A percentile compares a stretch with the other conserved stretches of the same genome.
Conservation (phyloP, 2,888 invertebrate species). For the Eupithecia dodoneata region DNA sequence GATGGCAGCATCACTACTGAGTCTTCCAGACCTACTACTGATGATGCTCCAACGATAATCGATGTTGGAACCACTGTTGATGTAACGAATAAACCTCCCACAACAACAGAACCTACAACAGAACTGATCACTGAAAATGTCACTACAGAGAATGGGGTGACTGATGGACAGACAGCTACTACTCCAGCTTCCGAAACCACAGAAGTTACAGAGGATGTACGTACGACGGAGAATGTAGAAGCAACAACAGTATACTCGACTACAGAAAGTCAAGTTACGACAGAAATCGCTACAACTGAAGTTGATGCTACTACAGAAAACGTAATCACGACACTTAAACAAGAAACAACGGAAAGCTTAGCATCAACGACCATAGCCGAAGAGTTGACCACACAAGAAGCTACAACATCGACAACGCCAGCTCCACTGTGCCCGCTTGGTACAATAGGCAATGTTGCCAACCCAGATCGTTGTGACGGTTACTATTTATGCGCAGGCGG, state of each 20-base stretch:
- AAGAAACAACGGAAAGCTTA: constrained; percentile 16
- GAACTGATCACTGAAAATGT: neutral
- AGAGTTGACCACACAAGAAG: constrained; percentile 15
- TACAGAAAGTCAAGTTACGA: constrained; percentile 4
- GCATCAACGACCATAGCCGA: neutral
- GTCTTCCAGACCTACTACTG: neutral
- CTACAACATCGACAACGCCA: constrained; percentile 23
- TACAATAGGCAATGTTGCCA: constrained; percentile 38
- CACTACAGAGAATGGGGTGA: neutral
- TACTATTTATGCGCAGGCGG: constrained; percentile 49
- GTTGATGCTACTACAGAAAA: constrained; percentile 16
- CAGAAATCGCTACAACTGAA: constrained; percentile 1
- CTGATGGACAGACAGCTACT: neutral
- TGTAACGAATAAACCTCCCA: neutral
- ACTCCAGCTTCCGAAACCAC: constrained; percentile 11
- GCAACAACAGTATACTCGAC: neutral
- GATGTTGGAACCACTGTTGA: constrained; percentile 3
- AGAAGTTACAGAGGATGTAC: constrained; percentile 1
- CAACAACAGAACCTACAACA: neutral
- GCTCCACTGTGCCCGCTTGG: constrained; percentile 35
- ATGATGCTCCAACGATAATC: neutral
- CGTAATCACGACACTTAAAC: neutral
- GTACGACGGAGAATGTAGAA: neutral
- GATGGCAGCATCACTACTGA: neutral
- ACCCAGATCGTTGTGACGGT: constrained; percentile 37